phyloP scores from a whole-genome alignment of 2,797 vertebrate genomes.

The Pristis pectinata region DNA sequence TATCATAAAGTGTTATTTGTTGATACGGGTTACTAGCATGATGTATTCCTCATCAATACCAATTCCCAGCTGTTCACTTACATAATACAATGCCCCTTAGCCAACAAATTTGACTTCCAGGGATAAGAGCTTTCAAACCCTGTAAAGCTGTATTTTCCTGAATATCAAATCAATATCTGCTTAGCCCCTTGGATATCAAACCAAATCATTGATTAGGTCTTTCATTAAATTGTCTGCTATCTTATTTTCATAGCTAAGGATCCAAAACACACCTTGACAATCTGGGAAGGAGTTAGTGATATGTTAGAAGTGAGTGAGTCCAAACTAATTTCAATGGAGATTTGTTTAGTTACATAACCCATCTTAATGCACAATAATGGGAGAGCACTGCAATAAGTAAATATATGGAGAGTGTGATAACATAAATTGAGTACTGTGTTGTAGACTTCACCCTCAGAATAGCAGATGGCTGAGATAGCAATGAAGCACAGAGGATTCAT shows the following conservation, averaged over 20 bases:
- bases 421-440: not conserved
- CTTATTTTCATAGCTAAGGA: not conserved
- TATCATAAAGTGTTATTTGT: not conserved
- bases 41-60: not conserved
- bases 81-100: not conserved
- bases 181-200: not conserved
- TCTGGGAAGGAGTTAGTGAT: not conserved
- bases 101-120: slow-evolving; percentile 7
- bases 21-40: not conserved
- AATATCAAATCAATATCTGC: not conserved
- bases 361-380: slow-evolving; percentile 23
- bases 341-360: not conserved
- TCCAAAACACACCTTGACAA: not conserved
- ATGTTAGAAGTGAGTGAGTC: not conserved
- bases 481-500: not conserved
- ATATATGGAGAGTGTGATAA: not conserved
- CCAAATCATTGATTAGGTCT: not conserved
- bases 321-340: not conserved
- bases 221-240: not conserved
- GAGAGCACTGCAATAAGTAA: slow-evolving; percentile 16
- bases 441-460: not conserved
- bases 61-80: slow-evolving; percentile 14
- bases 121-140: not conserved
- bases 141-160: not conserved
- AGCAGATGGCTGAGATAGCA: not conserved